Percentiles rank a stretch among this genome's conserved stretches.
Conservation (phyloP, 2,888 invertebrate genomes). For the Caenorhabditis plicata region DNA sequence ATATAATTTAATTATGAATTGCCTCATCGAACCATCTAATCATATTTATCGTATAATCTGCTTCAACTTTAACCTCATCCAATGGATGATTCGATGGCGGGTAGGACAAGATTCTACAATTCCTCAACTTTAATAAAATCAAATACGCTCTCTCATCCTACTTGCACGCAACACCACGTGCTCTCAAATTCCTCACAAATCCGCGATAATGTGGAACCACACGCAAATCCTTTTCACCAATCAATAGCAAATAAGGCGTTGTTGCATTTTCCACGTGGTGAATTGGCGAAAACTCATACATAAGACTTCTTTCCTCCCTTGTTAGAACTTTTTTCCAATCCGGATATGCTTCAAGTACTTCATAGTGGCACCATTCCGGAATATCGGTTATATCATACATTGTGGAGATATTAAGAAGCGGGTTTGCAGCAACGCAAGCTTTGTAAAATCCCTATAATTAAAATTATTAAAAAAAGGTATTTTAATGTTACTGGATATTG, state of each 20-base stretch:
- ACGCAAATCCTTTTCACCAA: conserved; percentile 80
- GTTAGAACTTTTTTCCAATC: conserved; percentile 43
- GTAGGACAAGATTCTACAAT: conserved; percentile 66
- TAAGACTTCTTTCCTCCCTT: conserved; percentile 33
- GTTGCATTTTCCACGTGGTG: conserved; percentile 58
- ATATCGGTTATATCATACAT: conserved; percentile 80
- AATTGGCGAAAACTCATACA: conserved; percentile 52
- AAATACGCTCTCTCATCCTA: no score
- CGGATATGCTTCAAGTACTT: conserved; percentile 56
- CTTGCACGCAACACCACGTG: conserved; percentile 53
- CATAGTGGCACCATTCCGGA: conserved; percentile 76
- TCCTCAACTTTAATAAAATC: no score
- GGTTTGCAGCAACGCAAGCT: conserved; percentile 79
- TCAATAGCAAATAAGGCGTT: conserved; percentile 78
- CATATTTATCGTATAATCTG: conserved; percentile 68
- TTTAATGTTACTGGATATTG: conserved; percentile 73
- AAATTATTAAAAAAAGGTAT: conserved; percentile 67
- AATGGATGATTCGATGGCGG: conserved; percentile 68
- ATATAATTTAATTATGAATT: no score
- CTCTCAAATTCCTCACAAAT: conserved; percentile 52
- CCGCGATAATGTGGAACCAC: conserved; percentile 72
- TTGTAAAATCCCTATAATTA: conserved; percentile 72
- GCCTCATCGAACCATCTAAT: conserved; percentile 68
- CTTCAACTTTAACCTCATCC: conserved; percentile 68
- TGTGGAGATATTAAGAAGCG: conserved; percentile 77